Base-by-base conservation (phyloP, 2,113 vertebrate genomes). In the Pelecanoides urinatrix region DNA sequence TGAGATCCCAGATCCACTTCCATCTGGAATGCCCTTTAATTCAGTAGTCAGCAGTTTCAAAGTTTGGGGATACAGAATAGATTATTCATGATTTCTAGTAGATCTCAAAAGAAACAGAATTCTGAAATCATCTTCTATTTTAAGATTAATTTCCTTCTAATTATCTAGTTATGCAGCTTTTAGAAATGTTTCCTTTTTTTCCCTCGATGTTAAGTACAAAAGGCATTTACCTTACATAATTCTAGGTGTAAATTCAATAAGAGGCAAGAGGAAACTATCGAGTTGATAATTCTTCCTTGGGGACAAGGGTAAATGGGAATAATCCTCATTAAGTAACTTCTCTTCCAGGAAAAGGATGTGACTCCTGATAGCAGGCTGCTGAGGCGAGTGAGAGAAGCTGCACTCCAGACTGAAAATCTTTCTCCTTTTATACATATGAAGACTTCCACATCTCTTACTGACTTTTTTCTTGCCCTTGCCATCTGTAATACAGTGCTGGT, bases 401-500 rank as follows among this genome's bases (percentile, higher is more conserved):
- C 98, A 13, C 97, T 96, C 52, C 98, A 98, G 93, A 91, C 96
- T 78, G 98, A 98, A 73, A 94, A 88, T 19, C 85, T 98, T 63
- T 87, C 98, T 52, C 74, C 96, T 6, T 92, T 93, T 70, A 55
- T 40, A 16, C 70, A 74, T 12, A 21, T 9, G 40, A 96, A 80
- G 56, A n/a, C 93, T 88, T 95, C 96, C 55, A 97, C 98, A 79
- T 96, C 98, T 53, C 96, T 99, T 95, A 98, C 98, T 75, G 99
- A 99, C 93, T 99, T 99, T 97, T 99, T 99, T 91, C 97, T 99
- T 83, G 98, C 99, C 86, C 98, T 99, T 44, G 98, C 99, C 96
- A 99, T 99, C 98, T 99, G 99, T 98, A 99, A 99, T 97, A 99
- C 99, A 1, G 99, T 99, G 95, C 97, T 99, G 97, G 99, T 99